phyloP scores from a whole-genome alignment of 2,797 vertebrate genomes.

The Halcyon leucocephala region DNA sequence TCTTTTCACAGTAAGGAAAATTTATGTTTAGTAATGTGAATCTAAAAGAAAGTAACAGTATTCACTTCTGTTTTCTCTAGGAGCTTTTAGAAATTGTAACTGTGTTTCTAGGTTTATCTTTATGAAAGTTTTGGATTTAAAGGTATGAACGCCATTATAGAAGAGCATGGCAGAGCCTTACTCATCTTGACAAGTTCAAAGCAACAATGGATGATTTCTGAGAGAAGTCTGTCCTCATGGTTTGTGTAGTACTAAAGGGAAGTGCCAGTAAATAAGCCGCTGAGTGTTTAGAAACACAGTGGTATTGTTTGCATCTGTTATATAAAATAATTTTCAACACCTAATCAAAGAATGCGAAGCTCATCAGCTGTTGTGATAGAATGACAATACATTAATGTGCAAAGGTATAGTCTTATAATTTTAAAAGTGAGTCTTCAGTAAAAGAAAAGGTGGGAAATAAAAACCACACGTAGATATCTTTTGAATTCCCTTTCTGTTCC shows the following conservation, averaged over 20 bases:
- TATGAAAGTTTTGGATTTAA: background rate
- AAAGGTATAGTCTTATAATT: background rate
- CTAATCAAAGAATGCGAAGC: background rate
- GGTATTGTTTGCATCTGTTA: background rate
- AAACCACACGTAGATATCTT: background rate
- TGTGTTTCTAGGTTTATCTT: background rate
- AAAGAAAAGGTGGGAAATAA: background rate
- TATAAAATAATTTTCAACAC: background rate
- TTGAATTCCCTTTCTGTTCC: background rate
- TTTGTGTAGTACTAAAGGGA: slow-evolving; percentile 3
- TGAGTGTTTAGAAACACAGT: background rate
- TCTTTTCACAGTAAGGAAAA: background rate
- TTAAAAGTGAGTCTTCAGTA: background rate
- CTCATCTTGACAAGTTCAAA: slow-evolving; percentile 15
- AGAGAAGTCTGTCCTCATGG: background rate
- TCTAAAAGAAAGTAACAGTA: background rate
- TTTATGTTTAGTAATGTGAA: background rate
- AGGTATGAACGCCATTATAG: background rate
- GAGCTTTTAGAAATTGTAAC: background rate
- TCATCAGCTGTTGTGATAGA: background rate
- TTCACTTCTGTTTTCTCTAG: background rate
- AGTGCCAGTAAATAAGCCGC: slow-evolving; percentile 25
- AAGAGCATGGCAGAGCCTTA: background rate
- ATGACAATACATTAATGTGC: background rate
- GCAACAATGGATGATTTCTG: background rate